Base-by-base conservation (phyloP, 2,797 vertebrate species). In the Megaceryle alcyon region DNA sequence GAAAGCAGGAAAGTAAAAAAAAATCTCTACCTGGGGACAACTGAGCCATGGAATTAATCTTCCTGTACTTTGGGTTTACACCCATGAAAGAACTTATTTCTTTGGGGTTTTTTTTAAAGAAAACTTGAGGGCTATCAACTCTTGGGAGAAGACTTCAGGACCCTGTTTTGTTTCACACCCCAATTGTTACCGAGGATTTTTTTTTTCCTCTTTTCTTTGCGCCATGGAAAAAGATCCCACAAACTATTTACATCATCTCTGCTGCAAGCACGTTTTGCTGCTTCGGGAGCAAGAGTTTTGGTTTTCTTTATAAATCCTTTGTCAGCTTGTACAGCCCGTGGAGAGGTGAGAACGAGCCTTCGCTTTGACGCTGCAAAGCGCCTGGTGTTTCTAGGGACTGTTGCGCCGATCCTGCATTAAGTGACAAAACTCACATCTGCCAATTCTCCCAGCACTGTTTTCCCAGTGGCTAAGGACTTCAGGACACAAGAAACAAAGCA, bases 1-100 rank as follows among this genome's bases (percentile, higher is more conserved):
- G 99, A 99, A 99, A 97, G 98, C 98, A 17, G 98, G 98, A 31
- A 99, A 99, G 88, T 98, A 98, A 98, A 98, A 98, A 80, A 92
- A 95, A 95, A 51, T 64, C 73, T 66, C 26, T 37, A 33, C 71
- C 49, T 35, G 75, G 89, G 37, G 37, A 81, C 64, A 29, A 25
- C 59, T 87, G 82, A 94, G 72, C 85, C 9, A 0, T 90, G 82
- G 60, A 89, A 82, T 92, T 82, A 14, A 76, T 95, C 20, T 76
- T 95, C 82, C 77, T 92, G 49, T 41, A 46, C 46, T 79, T 72
- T 20, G 48, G 49, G 83, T 84, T 91, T 92, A 63, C 72, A 75
- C 69, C 73, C 91, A 64, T 57, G 29, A 76, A 72, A 31, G 48
- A 82, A 59, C 53, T 75, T 21, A 17, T 54, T 25, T 33, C n/a